Evolutionary conservation across 2,888 invertebrate genomes (phyloP), one percentile per base, ranked within the genome.

Genomic region (Lottia scabra): DNA sequence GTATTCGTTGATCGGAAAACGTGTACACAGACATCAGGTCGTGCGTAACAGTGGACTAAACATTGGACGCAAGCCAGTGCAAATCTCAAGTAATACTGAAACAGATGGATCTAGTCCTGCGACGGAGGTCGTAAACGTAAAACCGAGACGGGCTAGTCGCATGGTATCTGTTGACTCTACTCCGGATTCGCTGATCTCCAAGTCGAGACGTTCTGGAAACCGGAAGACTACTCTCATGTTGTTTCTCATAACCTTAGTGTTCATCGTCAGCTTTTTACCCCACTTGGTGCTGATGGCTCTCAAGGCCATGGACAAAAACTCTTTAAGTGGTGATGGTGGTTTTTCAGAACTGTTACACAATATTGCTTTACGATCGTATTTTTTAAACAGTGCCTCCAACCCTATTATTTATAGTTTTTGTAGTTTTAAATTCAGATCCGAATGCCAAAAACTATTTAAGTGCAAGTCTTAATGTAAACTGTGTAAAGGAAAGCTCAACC

Each of bases 401-500:
- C 81, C 83, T 19, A 75, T 84, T 62, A 83, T 84, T 38, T 85
- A 85, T 67, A 81, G 83, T 30, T 80, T 83, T 62, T 80, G 78
- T 46, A 83, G 83, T 73, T 68, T 67, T 16, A 77, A 80, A 45
- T 85, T 84, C 73, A 73, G 81, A 43, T 67, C 38, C 13, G 80
- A 80, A 68, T 75, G 78, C 15, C 27, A 67, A 48, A 72, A 70
- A 46, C 44, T 75, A 4, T 46, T 73, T 19, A 70, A 67, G 38
- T 73, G 72, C 62, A 44, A 19, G 23, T 38, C 38, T 1, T 38
- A 38, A 38, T 38, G 38, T 38, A 8, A 1, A 10, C 10, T 38
- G 5, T 38, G 38, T 38, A 38, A 38, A 8, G 8, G 38, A 38
- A 38, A 38, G 8, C 38, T 38, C 38, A 38, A 38, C 10, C 10